Percentiles rank a stretch among this genome's conserved stretches.
Conservation (phyloP, 2,888 invertebrate species). For the Graphium colonna region DNA sequence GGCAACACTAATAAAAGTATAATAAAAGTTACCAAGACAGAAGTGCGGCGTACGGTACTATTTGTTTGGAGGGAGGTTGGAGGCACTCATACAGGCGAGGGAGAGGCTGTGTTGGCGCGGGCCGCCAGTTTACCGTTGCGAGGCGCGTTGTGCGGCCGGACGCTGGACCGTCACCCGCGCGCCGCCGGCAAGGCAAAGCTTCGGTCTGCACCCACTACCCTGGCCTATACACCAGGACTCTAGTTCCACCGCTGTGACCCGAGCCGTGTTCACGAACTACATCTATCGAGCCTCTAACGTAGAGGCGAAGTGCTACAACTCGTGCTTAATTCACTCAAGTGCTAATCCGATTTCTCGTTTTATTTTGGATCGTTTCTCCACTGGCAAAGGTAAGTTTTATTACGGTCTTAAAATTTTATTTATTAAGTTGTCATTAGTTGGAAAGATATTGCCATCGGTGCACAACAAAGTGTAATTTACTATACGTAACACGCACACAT, state of each 20-base stretch:
- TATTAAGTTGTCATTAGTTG: not conserved
- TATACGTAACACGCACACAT: slow-evolving; percentile 7
- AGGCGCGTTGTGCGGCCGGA: slow-evolving; percentile 79
- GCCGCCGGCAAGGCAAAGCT: slow-evolving; percentile 61
- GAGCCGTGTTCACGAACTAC: slow-evolving; percentile 48
- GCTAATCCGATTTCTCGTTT: slow-evolving; percentile 70
- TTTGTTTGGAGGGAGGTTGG: slow-evolving; percentile 78
- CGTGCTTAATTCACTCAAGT: slow-evolving; percentile 73
- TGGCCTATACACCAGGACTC: slow-evolving; percentile 46
- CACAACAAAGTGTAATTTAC: not conserved
- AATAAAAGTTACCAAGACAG: slow-evolving; percentile 76
- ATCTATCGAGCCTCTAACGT: slow-evolving; percentile 33
- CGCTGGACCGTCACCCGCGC: slow-evolving; percentile 68
- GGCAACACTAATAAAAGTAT: slow-evolving; percentile 69
- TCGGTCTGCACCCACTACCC: slow-evolving; percentile 43
- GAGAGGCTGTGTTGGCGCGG: slow-evolving; percentile 73
- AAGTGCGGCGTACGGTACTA: slow-evolving; percentile 76
- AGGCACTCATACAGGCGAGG: slow-evolving; percentile 74
- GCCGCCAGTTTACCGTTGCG: slow-evolving; percentile 78
- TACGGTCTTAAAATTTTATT: slow-evolving; percentile 1
- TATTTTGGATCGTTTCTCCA: slow-evolving; percentile 70
- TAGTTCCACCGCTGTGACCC: slow-evolving; percentile 47
- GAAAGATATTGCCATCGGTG: not conserved
- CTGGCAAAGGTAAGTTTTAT: slow-evolving; percentile 56
- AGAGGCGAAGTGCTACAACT: slow-evolving; percentile 72